A percentile compares a stretch with the other conserved stretches of the same genome.
These are phyloP conservation scores for Acomys russatus DNA, from an alignment of 2,797 vertebrate species.

Conservation along the genomic window DNA sequence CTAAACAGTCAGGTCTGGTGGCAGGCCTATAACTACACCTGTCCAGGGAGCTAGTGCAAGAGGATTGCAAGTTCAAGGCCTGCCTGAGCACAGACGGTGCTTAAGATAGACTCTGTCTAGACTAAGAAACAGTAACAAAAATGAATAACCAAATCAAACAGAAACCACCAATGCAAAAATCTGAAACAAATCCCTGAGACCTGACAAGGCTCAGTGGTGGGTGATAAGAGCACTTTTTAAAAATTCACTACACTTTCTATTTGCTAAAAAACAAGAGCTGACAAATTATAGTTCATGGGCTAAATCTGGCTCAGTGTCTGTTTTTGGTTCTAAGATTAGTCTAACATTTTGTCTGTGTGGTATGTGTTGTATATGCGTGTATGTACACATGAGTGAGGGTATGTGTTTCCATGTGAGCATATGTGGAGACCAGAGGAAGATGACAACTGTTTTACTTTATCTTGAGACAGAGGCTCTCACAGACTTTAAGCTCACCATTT, in stretches of 20 bases:
- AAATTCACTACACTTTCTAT: constrained; percentile 26
- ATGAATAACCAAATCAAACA: background rate
- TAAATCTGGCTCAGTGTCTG: background rate
- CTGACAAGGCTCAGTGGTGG: background rate
- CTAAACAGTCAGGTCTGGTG: background rate
- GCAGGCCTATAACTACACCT: background rate
- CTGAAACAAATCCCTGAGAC: constrained; percentile 46
- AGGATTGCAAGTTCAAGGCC: background rate
- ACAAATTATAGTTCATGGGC: background rate
- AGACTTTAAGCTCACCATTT: background rate
- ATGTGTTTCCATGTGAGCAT: background rate
- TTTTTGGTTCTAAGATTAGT: background rate
- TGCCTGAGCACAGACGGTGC: background rate
- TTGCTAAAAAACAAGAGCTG: constrained; percentile 30
- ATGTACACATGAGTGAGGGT: background rate
- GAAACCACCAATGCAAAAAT: constrained; percentile 51
- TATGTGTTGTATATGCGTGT: no score
- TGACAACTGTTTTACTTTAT: background rate
- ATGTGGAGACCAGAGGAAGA: background rate
- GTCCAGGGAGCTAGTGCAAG: background rate
- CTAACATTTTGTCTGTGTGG: background rate
- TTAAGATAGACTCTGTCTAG: background rate
- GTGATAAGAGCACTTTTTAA: background rate
- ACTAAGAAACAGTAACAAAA: background rate
- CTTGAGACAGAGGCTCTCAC: background rate